Base-by-base conservation (phyloP, 2,888 invertebrate species). In the Pachymerium ferrugineum region DNA sequence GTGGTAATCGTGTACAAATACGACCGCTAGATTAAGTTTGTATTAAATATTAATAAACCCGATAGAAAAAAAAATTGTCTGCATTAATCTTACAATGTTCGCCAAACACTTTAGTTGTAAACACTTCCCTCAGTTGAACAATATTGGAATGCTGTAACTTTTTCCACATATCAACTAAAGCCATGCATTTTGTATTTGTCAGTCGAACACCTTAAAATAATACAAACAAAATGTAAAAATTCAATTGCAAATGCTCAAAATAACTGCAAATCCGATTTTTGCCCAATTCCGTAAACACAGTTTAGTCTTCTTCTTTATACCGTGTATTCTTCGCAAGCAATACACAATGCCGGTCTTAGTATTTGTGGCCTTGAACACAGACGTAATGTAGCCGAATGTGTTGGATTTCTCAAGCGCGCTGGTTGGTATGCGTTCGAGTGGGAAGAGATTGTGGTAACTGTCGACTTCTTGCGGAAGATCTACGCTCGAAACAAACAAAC, bases 1-100 rank as follows among this genome's bases (percentile, higher is more conserved):
- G 85, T 94, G 93, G 84, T 92, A 98, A 82, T 97, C 95, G 84
- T 97, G 98, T 74, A 97, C 94, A 84, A 98, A 92, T 78, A 98
- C 89, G 86, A 97, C 88, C 74, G 98, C 97, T 94, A 33, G 86
- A 84, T 76, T 78, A 76, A 76, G 75, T 75, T 77, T 74, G n/a
- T 3, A 72, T 42, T 25, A 35, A 19, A 25, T 2, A 30, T 25
- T 19, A 72, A 72, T 28, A 10, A 28, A 73, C 3, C 54, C 8
- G 69, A 67, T 38, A 73, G 3, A 42, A 42, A 54, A 74, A 74
- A 76, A n/a, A 22, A 70, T 33, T 47, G 1, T 19, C 22, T n/a
- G 22, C 22, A 33, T 75, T n/a, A 31, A 14, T 87, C 90, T 88
- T 83, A 95, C 94, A 97, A 85, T 92, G 90, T 85, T 98, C 98